Conservation (phyloP, 1,140 invertebrate species). For the Helicoverpa armigera region DNA sequence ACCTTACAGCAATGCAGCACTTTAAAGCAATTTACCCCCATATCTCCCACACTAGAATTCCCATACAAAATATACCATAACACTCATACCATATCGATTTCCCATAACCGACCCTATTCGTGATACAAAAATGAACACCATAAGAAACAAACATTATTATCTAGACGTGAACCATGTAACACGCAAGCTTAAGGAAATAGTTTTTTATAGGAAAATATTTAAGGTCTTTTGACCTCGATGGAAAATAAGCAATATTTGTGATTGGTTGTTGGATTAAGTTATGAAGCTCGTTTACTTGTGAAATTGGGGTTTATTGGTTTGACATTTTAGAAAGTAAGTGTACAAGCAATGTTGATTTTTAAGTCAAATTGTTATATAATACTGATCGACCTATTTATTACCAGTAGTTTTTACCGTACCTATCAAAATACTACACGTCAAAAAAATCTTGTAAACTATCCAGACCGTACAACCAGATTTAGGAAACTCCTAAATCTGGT, state of each 20-base stretch:
- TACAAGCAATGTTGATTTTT: no score
- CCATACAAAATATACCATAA: slow-evolving; percentile 11
- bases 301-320: background rate
- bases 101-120: slow-evolving; percentile 20
- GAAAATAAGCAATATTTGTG: background rate
- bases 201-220: slow-evolving; percentile 8
- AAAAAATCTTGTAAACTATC: no score
- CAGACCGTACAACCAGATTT: no score
- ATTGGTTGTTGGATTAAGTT: background rate
- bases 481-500: no score
- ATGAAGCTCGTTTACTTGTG: background rate
- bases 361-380: no score
- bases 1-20: no score
- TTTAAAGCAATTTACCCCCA: no score
- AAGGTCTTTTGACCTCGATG: background rate
- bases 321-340: no score
- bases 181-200: slow-evolving; percentile 29
- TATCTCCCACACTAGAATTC: background rate
- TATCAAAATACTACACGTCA: no score
- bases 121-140: slow-evolving; percentile 40
- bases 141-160: slow-evolving; percentile 46
- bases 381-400: no score
- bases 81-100: slow-evolving; percentile 33
- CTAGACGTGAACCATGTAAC: slow-evolving; percentile 29
- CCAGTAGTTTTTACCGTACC: no score